phyloP scores from a whole-genome alignment of 2,888 invertebrate species.

The Tipula vernalis region DNA sequence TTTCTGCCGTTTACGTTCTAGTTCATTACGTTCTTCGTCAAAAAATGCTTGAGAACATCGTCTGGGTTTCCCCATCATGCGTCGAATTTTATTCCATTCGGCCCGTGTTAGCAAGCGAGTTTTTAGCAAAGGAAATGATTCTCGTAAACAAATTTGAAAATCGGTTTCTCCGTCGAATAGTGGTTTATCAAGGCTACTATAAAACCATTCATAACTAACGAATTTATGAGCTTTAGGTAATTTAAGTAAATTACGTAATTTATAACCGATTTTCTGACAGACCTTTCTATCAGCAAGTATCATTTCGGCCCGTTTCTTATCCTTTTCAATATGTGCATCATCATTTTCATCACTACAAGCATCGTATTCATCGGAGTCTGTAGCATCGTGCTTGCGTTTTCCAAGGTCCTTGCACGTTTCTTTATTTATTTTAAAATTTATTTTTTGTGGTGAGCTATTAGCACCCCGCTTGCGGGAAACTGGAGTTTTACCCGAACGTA shows the following conservation, averaged over 20 bases:
- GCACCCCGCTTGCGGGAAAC: background rate
- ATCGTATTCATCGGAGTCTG: background rate
- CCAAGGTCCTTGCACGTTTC: slow-evolving; percentile 34
- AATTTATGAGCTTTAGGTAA: slow-evolving; percentile 97
- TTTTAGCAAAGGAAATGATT: slow-evolving; percentile 86
- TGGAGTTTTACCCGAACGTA: slow-evolving; percentile 23
- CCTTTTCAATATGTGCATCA: background rate
- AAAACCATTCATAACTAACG: slow-evolving; percentile 99
- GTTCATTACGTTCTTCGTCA: slow-evolving; percentile 81
- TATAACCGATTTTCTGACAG: slow-evolving; percentile 80
- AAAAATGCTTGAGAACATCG: slow-evolving; percentile 92
- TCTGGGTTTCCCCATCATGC: slow-evolving; percentile 95
- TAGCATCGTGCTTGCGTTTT: slow-evolving; percentile 18
- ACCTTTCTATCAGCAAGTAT: slow-evolving; percentile 53
- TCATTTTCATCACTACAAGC: background rate
- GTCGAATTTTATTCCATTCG: slow-evolving; percentile 90
- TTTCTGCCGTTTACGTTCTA: slow-evolving; percentile 81
- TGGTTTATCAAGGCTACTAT: slow-evolving; percentile 92
- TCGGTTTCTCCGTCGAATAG: slow-evolving; percentile 94
- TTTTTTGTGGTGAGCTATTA: background rate
- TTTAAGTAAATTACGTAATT: slow-evolving; percentile 84
- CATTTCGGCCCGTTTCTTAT: background rate
- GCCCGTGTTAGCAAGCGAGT: slow-evolving; percentile 71
- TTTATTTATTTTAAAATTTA: slow-evolving; percentile 34
- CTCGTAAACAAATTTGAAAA: slow-evolving; percentile 84